These are phyloP conservation scores for Tetranychus urticae DNA, from an alignment of 1,140 invertebrate genomes.

Conservation along the genomic window DNA sequence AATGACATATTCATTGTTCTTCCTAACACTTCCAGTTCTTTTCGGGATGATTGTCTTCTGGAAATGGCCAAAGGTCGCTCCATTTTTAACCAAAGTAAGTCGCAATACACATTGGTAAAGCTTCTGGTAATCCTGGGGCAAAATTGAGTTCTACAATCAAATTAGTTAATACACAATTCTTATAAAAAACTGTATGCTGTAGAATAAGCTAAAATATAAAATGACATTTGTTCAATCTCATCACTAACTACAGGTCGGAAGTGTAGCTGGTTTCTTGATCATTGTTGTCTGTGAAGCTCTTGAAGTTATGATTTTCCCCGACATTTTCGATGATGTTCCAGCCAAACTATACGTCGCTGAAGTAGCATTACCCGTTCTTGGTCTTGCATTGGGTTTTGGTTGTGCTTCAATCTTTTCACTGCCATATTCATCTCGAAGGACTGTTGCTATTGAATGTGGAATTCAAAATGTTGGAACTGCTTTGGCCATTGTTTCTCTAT, in stretches of 20 bases:
- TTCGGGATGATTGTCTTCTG: constrained; percentile 19
- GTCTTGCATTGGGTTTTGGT: constrained; percentile 20
- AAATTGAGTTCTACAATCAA: neutral
- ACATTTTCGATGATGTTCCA: constrained; percentile 19
- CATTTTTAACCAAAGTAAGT: constrained; percentile 14
- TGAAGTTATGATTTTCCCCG: constrained; percentile 15
- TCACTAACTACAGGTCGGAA: constrained; percentile 10
- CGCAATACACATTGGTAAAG: too few relatives aligned
- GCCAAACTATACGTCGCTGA: constrained; percentile 18
- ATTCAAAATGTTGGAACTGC: constrained; percentile 23
- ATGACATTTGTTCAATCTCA: neutral
- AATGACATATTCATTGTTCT: constrained; percentile 18
- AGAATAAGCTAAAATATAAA: neutral
- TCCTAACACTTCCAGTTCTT: constrained; percentile 18
- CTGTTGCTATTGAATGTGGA: constrained; percentile 23
- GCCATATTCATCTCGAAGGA: constrained; percentile 15
- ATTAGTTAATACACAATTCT: neutral
- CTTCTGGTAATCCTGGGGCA: neutral
- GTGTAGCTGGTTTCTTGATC: constrained; percentile 13
- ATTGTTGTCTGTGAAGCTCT: constrained; percentile 16
- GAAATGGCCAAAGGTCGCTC: constrained; percentile 17
- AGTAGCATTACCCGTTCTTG: constrained; percentile 18
- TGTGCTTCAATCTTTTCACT: constrained; percentile 17
- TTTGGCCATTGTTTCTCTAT: constrained; percentile 15
- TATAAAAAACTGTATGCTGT: neutral